These are phyloP conservation scores for Sarcoramphus papa DNA, from an alignment of 2,797 vertebrate species.

Conservation along the genomic window DNA sequence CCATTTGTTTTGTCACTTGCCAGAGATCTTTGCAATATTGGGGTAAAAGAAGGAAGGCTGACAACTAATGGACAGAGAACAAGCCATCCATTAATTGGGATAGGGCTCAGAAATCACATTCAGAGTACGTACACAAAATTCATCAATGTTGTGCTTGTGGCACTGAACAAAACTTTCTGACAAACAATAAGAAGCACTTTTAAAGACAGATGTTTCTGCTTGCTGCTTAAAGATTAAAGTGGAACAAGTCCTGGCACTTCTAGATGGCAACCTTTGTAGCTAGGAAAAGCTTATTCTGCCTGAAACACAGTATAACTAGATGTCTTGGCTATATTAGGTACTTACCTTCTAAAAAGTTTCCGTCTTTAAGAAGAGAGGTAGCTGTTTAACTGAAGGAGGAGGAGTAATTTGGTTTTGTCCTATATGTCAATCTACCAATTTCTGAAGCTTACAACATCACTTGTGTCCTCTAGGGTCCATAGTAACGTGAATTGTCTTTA, in stretches of 20 bases:
- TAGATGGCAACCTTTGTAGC: not conserved
- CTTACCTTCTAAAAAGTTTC: not conserved
- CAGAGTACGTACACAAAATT: slow-evolving; percentile 25
- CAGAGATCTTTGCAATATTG: slow-evolving; percentile 16
- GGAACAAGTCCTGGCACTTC: slow-evolving; percentile 1
- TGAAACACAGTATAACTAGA: not conserved
- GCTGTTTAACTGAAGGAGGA: slow-evolving; percentile 8
- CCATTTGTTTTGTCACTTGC: slow-evolving; percentile 65
- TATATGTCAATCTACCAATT: slow-evolving; percentile 20
- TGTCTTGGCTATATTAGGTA: not conserved
- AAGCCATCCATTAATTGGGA: slow-evolving; percentile 60
- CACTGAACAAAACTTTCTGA: slow-evolving; percentile 50
- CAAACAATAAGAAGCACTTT: not conserved
- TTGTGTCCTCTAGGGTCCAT: slow-evolving; percentile 50
- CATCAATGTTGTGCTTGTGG: slow-evolving; percentile 24
- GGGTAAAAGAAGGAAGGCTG: not conserved
- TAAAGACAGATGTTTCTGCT: slow-evolving; percentile 49
- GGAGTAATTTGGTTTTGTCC: slow-evolving; percentile 47
- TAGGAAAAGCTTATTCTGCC: not conserved
- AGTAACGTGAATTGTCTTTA: slow-evolving; percentile 69
- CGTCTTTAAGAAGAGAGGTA: not conserved
- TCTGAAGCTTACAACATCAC: slow-evolving; percentile 45
- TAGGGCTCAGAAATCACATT: slow-evolving; percentile 31
- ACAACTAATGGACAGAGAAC: slow-evolving; percentile 30
- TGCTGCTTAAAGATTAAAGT: slow-evolving; percentile 45